A percentile compares a stretch with the other conserved stretches of the same genome.
phyloP scores from a whole-genome alignment of 2,797 vertebrate genomes.

The Lates japonicus region DNA sequence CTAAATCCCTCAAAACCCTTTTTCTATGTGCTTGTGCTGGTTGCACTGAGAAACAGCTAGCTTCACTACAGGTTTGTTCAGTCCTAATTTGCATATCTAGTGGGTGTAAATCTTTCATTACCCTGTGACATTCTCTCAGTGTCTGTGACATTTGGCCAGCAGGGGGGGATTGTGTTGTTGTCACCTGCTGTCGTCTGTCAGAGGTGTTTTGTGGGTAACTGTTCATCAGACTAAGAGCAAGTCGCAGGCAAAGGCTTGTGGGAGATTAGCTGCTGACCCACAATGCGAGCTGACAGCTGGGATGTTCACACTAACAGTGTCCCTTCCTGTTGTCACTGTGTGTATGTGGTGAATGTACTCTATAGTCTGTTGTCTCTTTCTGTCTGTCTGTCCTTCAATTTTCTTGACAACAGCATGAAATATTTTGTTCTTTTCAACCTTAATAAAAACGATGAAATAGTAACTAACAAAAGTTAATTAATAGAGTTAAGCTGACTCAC shows the following conservation, averaged over 20 bases:
- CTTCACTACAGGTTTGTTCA: background rate
- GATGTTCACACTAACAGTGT: conserved; percentile 20
- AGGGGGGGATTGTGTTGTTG: conserved; percentile 49
- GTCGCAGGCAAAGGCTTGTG: conserved; percentile 52
- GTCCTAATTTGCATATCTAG: background rate
- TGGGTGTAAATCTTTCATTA: background rate
- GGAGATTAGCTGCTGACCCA: conserved; percentile 67
- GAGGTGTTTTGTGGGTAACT: conserved; percentile 45
- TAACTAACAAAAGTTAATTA: no score
- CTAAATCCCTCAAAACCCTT: background rate
- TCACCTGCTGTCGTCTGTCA: conserved; percentile 77
- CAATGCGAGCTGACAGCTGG: conserved; percentile 70
- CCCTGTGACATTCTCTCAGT: background rate
- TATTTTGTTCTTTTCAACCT: no score
- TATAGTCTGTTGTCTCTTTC: no score
- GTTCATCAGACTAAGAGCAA: conserved; percentile 47
- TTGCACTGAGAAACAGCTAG: background rate
- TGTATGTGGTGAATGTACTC: no score
- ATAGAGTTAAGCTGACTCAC: no score
- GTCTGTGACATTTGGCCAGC: conserved; percentile 49
- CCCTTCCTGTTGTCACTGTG: background rate
- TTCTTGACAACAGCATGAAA: no score
- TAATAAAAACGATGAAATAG: no score
- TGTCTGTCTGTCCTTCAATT: no score
- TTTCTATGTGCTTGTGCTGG: no score